Evolutionary conservation across 1,140 invertebrate genomes (phyloP), one percentile per base, ranked within the genome.

Genomic region (Dendrolimus punctatus): DNA sequence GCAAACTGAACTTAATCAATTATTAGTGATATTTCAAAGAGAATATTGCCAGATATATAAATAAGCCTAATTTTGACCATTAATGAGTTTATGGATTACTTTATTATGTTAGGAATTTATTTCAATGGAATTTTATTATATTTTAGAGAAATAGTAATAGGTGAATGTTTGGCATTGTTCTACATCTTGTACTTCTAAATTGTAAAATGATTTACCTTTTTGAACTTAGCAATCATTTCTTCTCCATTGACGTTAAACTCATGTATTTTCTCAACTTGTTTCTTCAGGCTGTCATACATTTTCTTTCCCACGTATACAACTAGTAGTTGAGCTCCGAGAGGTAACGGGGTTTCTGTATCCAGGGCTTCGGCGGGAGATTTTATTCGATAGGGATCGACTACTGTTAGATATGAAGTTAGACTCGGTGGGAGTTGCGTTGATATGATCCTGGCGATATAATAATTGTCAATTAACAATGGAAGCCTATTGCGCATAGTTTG

Each of bases 301-400:
- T 88, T 87, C 44, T 88, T 88, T 6, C 90, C 88, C 42, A 95
- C 86, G 68, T 94, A 95, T 5, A 96, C 92, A n/a, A 90, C 88
- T 9, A 95, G 76, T 47, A 96, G 87, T 75, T 95, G 94, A 5
- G 94, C 92, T 10, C 94, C 94, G 9, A 92, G 75, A 2, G 94
- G 94, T 46, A 95, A 80, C 54, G 93, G 91, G 64, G 93, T 94
- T 57, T 90, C 87, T 3, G 90, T 91, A 9, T 86, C 61, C 45
- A 94, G 79, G 48, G 76, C 88, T 70, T 95, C 93, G 4, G 93
- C 93, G 2, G 93, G 92, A 8, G 92, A 91, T 81, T 94, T 95
- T 70, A 95, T 92, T 66, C 93, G 87, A 66, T 93, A 93, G 5
- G 94, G 94, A 88, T 95, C 94, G 40, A 93, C 93, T 39, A 95